Evolutionary conservation across 2,888 invertebrate species (phyloP).

Genomic region (Oscheius sp.): DNA sequence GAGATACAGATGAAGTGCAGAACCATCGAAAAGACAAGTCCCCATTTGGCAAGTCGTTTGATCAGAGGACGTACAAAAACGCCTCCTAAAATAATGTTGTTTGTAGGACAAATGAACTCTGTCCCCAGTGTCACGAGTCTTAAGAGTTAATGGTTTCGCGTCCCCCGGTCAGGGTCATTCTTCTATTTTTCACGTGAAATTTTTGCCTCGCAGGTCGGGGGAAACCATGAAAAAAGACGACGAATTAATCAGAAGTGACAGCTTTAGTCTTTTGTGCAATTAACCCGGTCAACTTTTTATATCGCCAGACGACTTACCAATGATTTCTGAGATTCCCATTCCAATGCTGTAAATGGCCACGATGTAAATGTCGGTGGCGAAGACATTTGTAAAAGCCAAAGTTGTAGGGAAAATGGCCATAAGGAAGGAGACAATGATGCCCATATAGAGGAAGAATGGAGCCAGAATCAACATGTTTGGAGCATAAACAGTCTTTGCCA

Average conservation of each 20-base stretch:
- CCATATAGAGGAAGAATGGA: constrained; percentile 54
- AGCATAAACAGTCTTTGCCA: constrained; percentile 38
- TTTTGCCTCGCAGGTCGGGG: not conserved
- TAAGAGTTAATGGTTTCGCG: not conserved
- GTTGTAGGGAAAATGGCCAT: constrained; percentile 55
- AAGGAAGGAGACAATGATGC: constrained; percentile 51
- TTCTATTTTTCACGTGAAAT: constrained; percentile 13
- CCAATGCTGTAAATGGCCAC: constrained; percentile 46
- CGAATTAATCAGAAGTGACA: not conserved
- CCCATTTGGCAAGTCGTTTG: constrained; percentile 42
- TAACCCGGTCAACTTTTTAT: not conserved
- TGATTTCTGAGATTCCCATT: constrained; percentile 47
- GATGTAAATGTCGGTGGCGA: constrained; percentile 44
- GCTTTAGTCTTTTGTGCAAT: not conserved
- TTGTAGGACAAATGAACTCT: not conserved
- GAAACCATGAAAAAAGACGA: constrained; percentile 1
- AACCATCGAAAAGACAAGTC: constrained; percentile 37
- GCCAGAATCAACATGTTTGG: constrained; percentile 44
- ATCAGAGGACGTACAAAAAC: constrained; percentile 44
- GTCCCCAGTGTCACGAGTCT: not conserved
- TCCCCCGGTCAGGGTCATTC: constrained; percentile 4
- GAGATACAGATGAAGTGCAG: constrained; percentile 40
- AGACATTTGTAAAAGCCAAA: constrained; percentile 41
- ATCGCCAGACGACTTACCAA: constrained; percentile 32
- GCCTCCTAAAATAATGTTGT: constrained; percentile 38